Percentiles rank a stretch among this genome's conserved stretches.
Conservation (phyloP, 1,140 invertebrate species). For the Agrypnia vestita region DNA sequence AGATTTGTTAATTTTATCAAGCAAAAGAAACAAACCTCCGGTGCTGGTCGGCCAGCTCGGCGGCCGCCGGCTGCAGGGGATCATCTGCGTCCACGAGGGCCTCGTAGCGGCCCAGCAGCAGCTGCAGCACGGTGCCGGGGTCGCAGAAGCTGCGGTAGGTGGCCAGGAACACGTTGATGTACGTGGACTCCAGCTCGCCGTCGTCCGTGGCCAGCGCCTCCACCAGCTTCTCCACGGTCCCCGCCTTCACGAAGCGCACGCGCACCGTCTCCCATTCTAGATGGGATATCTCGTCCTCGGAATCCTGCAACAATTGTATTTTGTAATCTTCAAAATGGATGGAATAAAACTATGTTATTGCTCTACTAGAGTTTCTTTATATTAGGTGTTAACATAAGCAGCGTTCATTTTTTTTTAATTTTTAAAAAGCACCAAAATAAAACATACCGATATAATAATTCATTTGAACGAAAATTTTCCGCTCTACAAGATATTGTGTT, state of each 20-base stretch:
- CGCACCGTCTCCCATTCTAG: slow-evolving; percentile 99
- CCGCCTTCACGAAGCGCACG: slow-evolving; percentile 95
- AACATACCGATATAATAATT: too few relatives aligned
- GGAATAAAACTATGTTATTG: too few relatives aligned
- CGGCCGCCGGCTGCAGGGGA: slow-evolving; percentile 66
- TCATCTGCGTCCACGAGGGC: slow-evolving; percentile 76
- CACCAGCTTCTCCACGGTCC: slow-evolving; percentile 93
- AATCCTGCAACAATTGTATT: slow-evolving; percentile 74
- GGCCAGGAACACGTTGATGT: slow-evolving; percentile 97
- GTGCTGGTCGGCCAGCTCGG: slow-evolving; percentile 79
- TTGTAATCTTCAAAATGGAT: too few relatives aligned
- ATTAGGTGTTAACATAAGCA: too few relatives aligned
- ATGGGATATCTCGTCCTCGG: slow-evolving; percentile 93
- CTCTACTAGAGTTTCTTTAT: too few relatives aligned
- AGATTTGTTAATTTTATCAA: too few relatives aligned
- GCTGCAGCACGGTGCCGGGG: slow-evolving; percentile 85
- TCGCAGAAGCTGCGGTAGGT: slow-evolving; percentile 83
- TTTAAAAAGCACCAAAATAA: too few relatives aligned
- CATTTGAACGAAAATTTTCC: too few relatives aligned
- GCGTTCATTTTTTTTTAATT: too few relatives aligned
- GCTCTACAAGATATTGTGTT: too few relatives aligned
- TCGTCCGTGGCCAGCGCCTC: slow-evolving; percentile 94
- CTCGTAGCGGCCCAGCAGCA: slow-evolving; percentile 86
- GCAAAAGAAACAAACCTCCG: slow-evolving; percentile 74
- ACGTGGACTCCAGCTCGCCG: slow-evolving; percentile 96